A percentile compares a stretch with the other conserved stretches of the same genome.
Evolutionary conservation across 2,113 vertebrate genomes (phyloP).

Genomic region (Ailurus styani): DNA sequence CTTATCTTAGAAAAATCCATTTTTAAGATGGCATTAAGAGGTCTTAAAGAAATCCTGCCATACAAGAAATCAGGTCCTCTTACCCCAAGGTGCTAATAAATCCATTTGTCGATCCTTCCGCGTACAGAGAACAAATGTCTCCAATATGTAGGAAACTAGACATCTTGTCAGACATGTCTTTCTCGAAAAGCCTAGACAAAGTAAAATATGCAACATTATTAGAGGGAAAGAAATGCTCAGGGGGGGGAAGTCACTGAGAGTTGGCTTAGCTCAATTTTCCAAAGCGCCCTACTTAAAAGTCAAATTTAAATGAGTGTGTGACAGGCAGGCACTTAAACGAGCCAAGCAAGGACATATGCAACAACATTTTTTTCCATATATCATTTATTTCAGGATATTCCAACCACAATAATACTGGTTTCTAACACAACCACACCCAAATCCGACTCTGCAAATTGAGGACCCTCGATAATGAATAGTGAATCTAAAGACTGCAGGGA

Average conservation of each 20-base stretch:
- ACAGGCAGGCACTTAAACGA: neutral
- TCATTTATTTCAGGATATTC: conserved; percentile 14
- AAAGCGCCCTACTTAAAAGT: neutral
- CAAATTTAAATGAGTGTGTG: conserved; percentile 27
- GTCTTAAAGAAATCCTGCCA: neutral
- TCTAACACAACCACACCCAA: neutral
- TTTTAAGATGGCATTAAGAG: neutral
- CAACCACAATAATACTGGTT: neutral
- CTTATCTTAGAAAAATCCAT: neutral
- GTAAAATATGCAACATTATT: conserved; percentile 47
- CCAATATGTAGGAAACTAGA: conserved; percentile 99
- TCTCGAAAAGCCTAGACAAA: conserved; percentile 80
- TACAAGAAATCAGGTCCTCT: conserved; percentile 52
- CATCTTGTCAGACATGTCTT: conserved; percentile 98
- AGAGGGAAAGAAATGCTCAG: neutral
- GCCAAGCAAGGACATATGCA: conserved; percentile 31
- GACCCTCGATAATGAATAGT: neutral
- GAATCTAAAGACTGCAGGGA: neutral
- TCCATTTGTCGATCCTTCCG: conserved; percentile 96
- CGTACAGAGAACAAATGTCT: conserved; percentile 98
- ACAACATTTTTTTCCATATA: neutral
- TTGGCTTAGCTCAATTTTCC: neutral
- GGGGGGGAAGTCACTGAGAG: neutral
- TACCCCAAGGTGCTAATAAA: conserved; percentile 99
- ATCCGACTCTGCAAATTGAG: neutral